Conservation (phyloP, 2,113 vertebrate species). For the Candoia aspera region DNA sequence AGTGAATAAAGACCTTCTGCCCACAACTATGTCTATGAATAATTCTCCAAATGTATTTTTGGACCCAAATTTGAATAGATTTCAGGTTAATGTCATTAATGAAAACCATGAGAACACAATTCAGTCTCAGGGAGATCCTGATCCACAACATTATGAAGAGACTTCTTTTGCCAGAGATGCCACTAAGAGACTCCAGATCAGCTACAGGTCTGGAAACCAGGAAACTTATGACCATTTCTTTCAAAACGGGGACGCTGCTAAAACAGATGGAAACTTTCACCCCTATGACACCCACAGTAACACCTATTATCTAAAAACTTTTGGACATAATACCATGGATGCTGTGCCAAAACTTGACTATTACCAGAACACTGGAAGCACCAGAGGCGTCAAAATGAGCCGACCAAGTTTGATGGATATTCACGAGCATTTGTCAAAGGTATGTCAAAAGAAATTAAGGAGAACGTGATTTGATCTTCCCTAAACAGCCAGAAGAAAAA, state of each 20-base stretch:
- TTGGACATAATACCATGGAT: constrained; percentile 95
- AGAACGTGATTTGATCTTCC: neutral
- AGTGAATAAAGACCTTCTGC: constrained; percentile 2
- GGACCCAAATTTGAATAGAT: constrained; percentile 73
- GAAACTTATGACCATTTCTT: constrained; percentile 72
- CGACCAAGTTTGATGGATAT: constrained; percentile 94
- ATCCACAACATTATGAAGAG: constrained; percentile 87
- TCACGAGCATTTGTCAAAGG: constrained; percentile 92
- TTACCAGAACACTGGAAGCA: constrained; percentile 91
- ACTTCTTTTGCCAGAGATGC: constrained; percentile 78
- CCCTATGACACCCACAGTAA: constrained; percentile 78
- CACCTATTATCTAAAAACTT: constrained; percentile 83
- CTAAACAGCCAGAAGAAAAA: neutral
- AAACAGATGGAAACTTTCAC: constrained; percentile 79
- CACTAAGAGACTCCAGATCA: constrained; percentile 72
- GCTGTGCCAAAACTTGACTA: constrained; percentile 91
- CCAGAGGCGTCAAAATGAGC: constrained; percentile 86
- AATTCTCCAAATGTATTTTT: constrained; percentile 72
- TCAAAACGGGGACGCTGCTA: constrained; percentile 75
- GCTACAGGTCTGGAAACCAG: constrained; percentile 74
- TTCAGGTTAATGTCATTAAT: constrained; percentile 79
- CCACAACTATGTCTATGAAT: constrained; percentile 75
- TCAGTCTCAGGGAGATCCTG: constrained; percentile 67
- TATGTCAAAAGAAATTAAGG: constrained; percentile 69
- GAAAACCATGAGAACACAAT: constrained; percentile 66